phyloP scores from a whole-genome alignment of 1,140 invertebrate species.

The Dendrolimus kikuchii region DNA sequence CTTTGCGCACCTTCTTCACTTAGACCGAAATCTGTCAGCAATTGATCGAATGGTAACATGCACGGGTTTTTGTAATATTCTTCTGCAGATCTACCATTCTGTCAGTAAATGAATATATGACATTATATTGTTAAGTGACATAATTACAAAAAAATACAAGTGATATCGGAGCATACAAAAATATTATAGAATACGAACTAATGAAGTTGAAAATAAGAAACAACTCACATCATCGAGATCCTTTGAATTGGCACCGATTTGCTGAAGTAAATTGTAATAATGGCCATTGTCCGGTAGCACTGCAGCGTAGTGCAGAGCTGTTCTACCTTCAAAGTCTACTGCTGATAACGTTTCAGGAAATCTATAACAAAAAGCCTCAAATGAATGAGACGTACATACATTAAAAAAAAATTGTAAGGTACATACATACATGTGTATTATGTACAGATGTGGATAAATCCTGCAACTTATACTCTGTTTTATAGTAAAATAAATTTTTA shows the following conservation, averaged over 20 bases:
- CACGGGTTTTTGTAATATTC: conserved; percentile 81
- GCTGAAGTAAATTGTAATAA: conserved; percentile 88
- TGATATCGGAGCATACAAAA: no score
- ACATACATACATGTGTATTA: no score
- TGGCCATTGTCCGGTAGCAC: conserved; percentile 89
- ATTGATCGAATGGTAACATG: conserved; percentile 78
- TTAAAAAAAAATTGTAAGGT: no score
- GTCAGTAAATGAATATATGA: conserved; percentile 24
- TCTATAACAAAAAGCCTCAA: conserved; percentile 48
- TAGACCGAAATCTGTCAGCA: conserved; percentile 80
- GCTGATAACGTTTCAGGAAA: conserved; percentile 89
- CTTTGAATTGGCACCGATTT: conserved; percentile 88
- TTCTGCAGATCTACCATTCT: conserved; percentile 84
- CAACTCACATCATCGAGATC: conserved; percentile 84
- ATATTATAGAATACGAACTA: not conserved
- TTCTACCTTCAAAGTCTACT: conserved; percentile 85
- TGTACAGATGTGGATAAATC: no score
- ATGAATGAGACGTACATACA: no score
- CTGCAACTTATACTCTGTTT: no score
- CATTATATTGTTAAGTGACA: conserved; percentile 1
- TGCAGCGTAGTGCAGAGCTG: conserved; percentile 93
- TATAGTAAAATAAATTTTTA: no score
- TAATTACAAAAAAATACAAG: no score
- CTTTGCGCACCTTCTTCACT: conserved; percentile 76
- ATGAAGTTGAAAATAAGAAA: conserved; percentile 3